Evolutionary conservation across 2,888 invertebrate genomes (phyloP).

Genomic region (Aethes cnicana): DNA sequence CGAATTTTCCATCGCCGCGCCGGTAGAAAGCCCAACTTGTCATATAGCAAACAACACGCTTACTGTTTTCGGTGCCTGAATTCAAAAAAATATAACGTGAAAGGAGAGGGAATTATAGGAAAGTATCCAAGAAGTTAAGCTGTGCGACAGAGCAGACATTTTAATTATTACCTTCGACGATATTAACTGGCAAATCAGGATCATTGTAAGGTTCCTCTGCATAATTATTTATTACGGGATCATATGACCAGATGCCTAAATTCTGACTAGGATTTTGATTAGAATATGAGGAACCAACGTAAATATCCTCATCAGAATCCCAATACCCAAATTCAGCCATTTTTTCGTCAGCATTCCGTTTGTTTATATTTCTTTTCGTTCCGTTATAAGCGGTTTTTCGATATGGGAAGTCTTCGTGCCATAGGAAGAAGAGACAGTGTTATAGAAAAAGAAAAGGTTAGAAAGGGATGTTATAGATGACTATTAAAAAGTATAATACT

Average conservation of each 20-base stretch:
- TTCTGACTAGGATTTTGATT: neutral
- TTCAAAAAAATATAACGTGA: conserved; percentile 23
- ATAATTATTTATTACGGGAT: neutral
- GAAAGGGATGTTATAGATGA: too few relatives aligned
- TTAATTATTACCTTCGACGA: neutral
- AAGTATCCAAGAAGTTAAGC: neutral
- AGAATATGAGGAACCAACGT: neutral
- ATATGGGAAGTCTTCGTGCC: conserved; percentile 1
- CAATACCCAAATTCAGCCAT: neutral
- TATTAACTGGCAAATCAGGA: neutral
- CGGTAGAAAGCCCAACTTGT: conserved; percentile 95
- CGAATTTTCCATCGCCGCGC: conserved; percentile 90
- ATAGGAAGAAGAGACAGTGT: neutral
- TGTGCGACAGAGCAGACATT: neutral
- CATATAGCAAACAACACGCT: conserved; percentile 90
- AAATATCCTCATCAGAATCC: neutral
- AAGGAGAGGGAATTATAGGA: neutral
- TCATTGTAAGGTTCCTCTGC: neutral
- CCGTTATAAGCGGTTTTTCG: neutral
- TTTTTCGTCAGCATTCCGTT: neutral
- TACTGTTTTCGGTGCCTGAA: conserved; percentile 67
- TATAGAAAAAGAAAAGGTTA: conserved; percentile 15
- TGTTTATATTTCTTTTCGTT: conserved; percentile 1
- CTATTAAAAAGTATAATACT: too few relatives aligned
- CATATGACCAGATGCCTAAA: neutral